These are phyloP conservation scores for Eurystomus glaucurus DNA, from an alignment of 2,797 vertebrate species.

Conservation along the genomic window DNA sequence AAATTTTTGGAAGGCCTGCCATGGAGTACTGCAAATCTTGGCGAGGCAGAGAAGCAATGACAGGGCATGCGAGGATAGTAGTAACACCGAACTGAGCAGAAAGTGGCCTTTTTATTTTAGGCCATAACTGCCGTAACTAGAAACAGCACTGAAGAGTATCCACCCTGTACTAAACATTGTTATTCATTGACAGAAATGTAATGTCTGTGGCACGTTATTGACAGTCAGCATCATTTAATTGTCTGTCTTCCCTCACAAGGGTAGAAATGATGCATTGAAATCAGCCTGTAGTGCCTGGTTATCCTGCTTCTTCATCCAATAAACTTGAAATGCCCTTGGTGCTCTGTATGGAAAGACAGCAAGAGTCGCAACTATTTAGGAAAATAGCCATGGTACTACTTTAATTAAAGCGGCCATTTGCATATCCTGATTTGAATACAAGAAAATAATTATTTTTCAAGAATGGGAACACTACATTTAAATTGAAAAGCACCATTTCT, in stretches of 20 bases:
- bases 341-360: background rate
- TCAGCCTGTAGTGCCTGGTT: background rate
- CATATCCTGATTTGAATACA: background rate
- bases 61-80: background rate
- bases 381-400: background rate
- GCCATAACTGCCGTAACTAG: background rate
- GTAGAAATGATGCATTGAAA: background rate
- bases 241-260: background rate
- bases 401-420: slow-evolving; percentile 15
- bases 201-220: background rate
- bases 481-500: background rate
- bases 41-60: background rate
- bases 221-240: background rate
- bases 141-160: background rate
- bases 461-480: background rate
- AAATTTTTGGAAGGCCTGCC: background rate
- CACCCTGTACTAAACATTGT: background rate
- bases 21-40: rapidly evolving
- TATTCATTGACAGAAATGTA: background rate
- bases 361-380: background rate
- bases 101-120: background rate
- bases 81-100: background rate
- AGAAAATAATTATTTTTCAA: background rate
- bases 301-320: background rate
- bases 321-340: background rate